These are phyloP conservation scores for Phortica okadai DNA, from an alignment of 2,888 invertebrate species.

Conservation along the genomic window DNA sequence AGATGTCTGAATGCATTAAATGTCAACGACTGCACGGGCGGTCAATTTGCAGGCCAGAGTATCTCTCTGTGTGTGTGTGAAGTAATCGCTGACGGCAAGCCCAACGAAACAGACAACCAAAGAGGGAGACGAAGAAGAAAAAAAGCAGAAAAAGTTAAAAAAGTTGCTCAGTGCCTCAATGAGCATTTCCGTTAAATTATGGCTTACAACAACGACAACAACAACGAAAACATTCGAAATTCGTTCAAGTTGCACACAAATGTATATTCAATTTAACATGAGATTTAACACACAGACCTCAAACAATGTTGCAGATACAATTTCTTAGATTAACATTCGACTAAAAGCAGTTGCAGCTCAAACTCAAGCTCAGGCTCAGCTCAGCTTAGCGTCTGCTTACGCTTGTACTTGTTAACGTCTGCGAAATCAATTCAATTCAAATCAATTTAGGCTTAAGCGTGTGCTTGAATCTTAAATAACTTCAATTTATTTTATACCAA, in stretches of 20 bases:
- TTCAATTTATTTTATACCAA: no score
- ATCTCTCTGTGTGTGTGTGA: background rate
- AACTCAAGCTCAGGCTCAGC: no score
- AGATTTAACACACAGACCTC: no score
- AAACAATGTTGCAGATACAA: no score
- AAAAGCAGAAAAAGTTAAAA: background rate
- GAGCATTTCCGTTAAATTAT: background rate
- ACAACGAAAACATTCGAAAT: conserved; percentile 29
- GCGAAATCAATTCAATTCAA: no score
- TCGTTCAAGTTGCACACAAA: conserved; percentile 40
- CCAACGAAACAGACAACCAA: background rate
- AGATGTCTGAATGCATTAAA: conserved; percentile 62
- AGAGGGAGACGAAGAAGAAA: background rate
- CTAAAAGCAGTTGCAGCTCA: no score
- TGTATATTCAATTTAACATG: conserved; percentile 51
- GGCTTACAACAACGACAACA: background rate
- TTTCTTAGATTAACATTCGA: no score
- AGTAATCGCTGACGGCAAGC: background rate
- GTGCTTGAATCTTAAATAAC: no score
- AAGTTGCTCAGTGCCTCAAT: background rate
- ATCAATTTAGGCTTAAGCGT: no score
- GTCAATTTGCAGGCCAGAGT: conserved; percentile 34
- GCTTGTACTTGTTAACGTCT: no score
- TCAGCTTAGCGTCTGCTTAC: no score
- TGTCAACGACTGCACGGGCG: conserved; percentile 46